These are phyloP conservation scores for Hydractinia echinata DNA, from an alignment of 30 jellyfish, hydroid and myxozoan species.

Conservation along the genomic window DNA sequence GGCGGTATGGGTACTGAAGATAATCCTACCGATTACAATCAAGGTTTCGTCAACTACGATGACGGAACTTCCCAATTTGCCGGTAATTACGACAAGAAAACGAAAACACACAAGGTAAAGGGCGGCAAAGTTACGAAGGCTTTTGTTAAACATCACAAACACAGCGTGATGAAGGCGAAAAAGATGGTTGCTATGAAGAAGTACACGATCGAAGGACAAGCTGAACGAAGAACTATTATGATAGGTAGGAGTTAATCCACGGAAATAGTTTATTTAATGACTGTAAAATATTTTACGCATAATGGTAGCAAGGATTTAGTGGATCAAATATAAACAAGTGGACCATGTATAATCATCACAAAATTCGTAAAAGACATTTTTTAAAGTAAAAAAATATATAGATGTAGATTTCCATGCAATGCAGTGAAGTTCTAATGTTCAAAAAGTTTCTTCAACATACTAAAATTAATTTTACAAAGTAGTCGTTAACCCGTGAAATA, in stretches of 20 bases:
- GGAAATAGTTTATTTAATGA: too few relatives aligned
- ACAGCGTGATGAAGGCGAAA: not conserved
- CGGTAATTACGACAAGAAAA: conserved; percentile 11
- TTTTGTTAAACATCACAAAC: not conserved
- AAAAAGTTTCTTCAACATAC: too few relatives aligned
- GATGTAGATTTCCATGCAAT: too few relatives aligned
- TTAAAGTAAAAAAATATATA: too few relatives aligned
- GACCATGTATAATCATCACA: too few relatives aligned
- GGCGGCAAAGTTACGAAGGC: not conserved
- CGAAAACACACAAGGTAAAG: conserved; percentile 20
- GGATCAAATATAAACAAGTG: too few relatives aligned
- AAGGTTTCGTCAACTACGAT: conserved; percentile 9
- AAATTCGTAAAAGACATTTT: too few relatives aligned
- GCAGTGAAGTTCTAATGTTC: too few relatives aligned
- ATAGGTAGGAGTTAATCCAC: conserved; percentile 16
- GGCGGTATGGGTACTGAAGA: conserved; percentile 8
- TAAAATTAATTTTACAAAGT: too few relatives aligned
- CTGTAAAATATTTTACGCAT: too few relatives aligned
- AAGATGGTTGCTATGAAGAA: conserved; percentile 7
- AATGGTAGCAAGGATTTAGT: too few relatives aligned
- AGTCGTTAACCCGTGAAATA: too few relatives aligned
- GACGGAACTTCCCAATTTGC: not conserved
- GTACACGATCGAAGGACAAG: conserved; percentile 1
- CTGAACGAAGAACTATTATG: conserved; percentile 30
- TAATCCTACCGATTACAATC: conserved; percentile 15